Evolutionary conservation across 2,888 invertebrate species (phyloP), one percentile per base, ranked within the genome.

Genomic region (Hedya salicella): DNA sequence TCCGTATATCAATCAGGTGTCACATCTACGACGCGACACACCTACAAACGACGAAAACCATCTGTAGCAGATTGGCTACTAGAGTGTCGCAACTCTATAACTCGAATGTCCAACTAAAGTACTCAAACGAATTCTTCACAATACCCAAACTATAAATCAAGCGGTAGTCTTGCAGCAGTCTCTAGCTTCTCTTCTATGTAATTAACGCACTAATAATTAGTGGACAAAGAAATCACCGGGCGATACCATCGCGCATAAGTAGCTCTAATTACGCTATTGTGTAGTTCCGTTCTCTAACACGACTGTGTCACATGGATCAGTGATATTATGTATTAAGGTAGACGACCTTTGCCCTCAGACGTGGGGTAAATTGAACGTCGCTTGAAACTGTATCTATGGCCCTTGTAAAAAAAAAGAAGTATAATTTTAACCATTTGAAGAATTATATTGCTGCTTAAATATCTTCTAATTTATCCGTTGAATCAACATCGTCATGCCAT

Each of bases 151-250:
- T 17, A 56, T 21, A 48, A 13, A n/a, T 14, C 17, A 17, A 14
- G n/a, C n/a, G n/a, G n/a, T n/a, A n/a, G 14, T 30, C n/a, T 44
- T 56, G 16, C 30, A 42, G 13, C 57, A 64, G 85, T 86, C 85
- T 70, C 74, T 69, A 77, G 87, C 82, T 73, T 73, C 75, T 86
- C 86, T 79, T 78, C 83, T 74, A 78, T 88, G 79, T 86, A 89
- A 89, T 91, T 91, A 89, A 86, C 88, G 86, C 81, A 77, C 84
- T 83, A 87, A 82, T 81, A 81, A 70, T 79, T 78, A 70, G 61
- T 71, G 73, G 71, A 85, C 81, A 85, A 85, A 83, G 86, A 85
- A 86, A 85, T 84, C 75, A 81, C 50, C 64, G 40, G 32, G 53
- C 48, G 64, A 57, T 50, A 44, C 50, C 32, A 63, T 63, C 56